Base-by-base conservation (phyloP, 2,888 invertebrate genomes). In the Pachliopta kotzebuea region DNA sequence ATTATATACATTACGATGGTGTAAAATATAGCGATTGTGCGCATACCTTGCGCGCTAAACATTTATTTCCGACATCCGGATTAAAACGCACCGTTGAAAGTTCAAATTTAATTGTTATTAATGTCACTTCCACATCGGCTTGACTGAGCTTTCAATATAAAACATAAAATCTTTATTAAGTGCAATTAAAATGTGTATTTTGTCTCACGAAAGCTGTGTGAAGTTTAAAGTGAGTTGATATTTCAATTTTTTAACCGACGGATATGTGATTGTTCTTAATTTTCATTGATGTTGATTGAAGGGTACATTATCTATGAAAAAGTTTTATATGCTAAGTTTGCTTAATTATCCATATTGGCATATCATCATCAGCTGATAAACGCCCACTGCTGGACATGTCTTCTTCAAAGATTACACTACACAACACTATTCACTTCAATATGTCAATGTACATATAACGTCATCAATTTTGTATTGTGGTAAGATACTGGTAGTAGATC, bases 41-140 rank as follows among this genome's bases (percentile, higher is more conserved):
- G 8, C 31, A 56, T 23, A 59, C 60, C 57, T 57, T 31, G 57
- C 23, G 26, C 31, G 23, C 57, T 65, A 57, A 57, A 52, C 60
- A 65, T 23, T 45, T 24, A 54, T 59, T 66, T 62, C 65, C 55
- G 62, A 50, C 61, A 62, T 62, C 62, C 65, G 62, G 62, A 66
- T 62, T 59, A 59, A 62, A 56, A 59, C 8, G 37, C 37, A 42
- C 20, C 59, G 55, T n/a, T 55, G 37, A 66, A 66, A 66, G 62
- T 62, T 62, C 65, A 66, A 52, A 62, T 56, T 49, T 62, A 62
- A 62, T 62, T 62, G 65, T 58, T 54, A 62, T 62, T 62, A 65
- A 65, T 65, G 61, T 57, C 65, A 65, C 58, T 65, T 65, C 59
- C 58, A 66, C 45, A 52, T 62, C 31, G 55, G 49, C 54, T 45